phyloP scores from a whole-genome alignment of 2,888 invertebrate species.

The Lycophotia porphyrea region DNA sequence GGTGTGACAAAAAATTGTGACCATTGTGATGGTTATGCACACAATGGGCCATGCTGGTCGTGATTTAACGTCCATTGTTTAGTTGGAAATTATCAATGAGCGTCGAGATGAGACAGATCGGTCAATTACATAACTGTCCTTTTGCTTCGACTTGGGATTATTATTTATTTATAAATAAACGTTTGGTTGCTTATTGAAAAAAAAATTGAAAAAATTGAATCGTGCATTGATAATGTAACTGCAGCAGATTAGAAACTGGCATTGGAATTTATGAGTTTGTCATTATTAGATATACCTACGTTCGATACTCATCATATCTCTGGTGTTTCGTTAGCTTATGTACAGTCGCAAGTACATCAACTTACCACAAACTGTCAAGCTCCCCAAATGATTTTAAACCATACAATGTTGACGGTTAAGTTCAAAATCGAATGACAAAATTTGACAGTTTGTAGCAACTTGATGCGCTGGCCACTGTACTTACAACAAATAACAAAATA shows the following conservation, averaged over 20 bases:
- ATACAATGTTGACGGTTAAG: no score
- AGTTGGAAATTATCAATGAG: slow-evolving; percentile 24
- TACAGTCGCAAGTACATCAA: no score
- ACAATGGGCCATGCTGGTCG: slow-evolving; percentile 30
- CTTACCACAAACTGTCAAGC: no score
- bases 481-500: no score
- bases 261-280: not conserved
- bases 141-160: not conserved
- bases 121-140: slow-evolving; percentile 9
- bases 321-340: no score
- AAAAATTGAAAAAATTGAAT: not conserved
- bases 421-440: no score
- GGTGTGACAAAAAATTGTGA: slow-evolving; percentile 19
- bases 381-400: no score
- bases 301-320: no score
- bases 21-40: slow-evolving; percentile 33
- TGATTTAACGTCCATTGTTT: slow-evolving; percentile 20
- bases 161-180: not conserved
- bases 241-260: not conserved
- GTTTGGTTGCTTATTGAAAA: not conserved
- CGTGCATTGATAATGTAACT: not conserved
- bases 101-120: slow-evolving; percentile 4
- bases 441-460: no score
- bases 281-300: no score
- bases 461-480: no score